Percentiles rank a stretch among this genome's conserved stretches.
These are phyloP conservation scores for Aphaenogaster floridana DNA, from an alignment of 1,140 invertebrate genomes.

Conservation along the genomic window DNA sequence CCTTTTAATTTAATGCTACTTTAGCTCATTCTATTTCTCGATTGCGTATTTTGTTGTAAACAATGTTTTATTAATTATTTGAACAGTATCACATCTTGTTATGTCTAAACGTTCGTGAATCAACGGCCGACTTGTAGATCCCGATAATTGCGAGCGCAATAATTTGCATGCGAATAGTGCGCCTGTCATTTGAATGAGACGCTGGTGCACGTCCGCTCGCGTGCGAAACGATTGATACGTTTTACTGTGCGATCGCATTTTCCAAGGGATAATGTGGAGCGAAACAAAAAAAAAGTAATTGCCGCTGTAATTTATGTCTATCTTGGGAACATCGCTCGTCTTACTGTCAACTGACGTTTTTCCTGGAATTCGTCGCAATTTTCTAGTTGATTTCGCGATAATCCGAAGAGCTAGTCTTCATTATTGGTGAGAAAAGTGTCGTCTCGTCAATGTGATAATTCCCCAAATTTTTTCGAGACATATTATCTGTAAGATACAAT, in stretches of 20 bases:
- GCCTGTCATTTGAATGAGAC: constrained; percentile 58
- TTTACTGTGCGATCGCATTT: constrained; percentile 5
- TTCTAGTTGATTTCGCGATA: not conserved
- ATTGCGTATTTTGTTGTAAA: not conserved
- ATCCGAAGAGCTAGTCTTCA: not conserved
- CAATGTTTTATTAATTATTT: constrained; percentile 12
- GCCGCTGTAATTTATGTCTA: constrained; percentile 19
- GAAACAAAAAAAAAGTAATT: constrained; percentile 1
- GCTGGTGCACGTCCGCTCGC: constrained; percentile 22
- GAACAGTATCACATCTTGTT: not conserved
- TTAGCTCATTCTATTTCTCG: not conserved
- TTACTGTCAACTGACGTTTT: not conserved
- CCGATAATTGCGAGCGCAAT: constrained; percentile 49
- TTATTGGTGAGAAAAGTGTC: not conserved
- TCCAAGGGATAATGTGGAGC: not conserved
- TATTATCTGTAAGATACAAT: not conserved
- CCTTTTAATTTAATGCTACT: not conserved
- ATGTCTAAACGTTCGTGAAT: constrained; percentile 20
- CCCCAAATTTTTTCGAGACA: not conserved
- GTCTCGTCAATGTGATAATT: not conserved
- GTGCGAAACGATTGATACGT: constrained; percentile 30
- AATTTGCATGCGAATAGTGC: constrained; percentile 37
- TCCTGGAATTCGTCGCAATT: not conserved
- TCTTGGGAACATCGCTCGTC: not conserved
- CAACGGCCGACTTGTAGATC: constrained; percentile 17